Base-by-base conservation (phyloP, 2,113 vertebrate species). In the Oncorhynchus mykiss region DNA sequence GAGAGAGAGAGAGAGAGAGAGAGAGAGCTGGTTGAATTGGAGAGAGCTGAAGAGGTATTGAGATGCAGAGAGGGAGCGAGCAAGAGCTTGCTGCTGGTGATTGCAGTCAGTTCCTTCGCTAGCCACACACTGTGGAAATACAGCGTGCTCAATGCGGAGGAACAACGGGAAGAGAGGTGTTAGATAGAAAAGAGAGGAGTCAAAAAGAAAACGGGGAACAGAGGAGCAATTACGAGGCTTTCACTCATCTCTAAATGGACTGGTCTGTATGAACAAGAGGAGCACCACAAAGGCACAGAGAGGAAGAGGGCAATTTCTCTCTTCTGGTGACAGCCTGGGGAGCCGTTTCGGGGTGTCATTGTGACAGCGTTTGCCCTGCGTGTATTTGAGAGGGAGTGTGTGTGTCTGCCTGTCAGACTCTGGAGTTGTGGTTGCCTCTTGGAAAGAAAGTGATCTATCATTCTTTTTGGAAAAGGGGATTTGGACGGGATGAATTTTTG, bases 81-180 rank as follows among this genome's bases (percentile, higher is more conserved):
- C 39, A 3, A 45, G 49, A 69, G 74, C 25, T 13, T 48, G 60
- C 34, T 13, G 45, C 29, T 29, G 27, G 72, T 78, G 80, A 73
- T 80, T 76, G 80, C 85, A 64, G 87, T 81, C 79, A 82, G 87
- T 66, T 78, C 76, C 79, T 71, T 54, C 13, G 51, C 51, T 54
- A 54, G 51, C 51, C 51, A 73, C 83, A 84, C 72, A 73, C 83
- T 77, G 83, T 54, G 51, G 51, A 54, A 54, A 18, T 54, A 54
- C 75, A 77, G 71, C 66, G 65, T 77, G 84, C 85, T 85, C 77
- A 48, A 72, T 75, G 54, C 71, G 76, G 87, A 86, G 85, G 87
- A 84, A 84, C 87, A 29, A 14, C 76, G 1, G 72, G 71, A 67
- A 18, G 71, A 54, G 51, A 54, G 16, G 51, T 54, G 16, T 18